These are phyloP conservation scores for Drosophila demipolita DNA, from an alignment of 2,888 invertebrate species.

Conservation along the genomic window DNA sequence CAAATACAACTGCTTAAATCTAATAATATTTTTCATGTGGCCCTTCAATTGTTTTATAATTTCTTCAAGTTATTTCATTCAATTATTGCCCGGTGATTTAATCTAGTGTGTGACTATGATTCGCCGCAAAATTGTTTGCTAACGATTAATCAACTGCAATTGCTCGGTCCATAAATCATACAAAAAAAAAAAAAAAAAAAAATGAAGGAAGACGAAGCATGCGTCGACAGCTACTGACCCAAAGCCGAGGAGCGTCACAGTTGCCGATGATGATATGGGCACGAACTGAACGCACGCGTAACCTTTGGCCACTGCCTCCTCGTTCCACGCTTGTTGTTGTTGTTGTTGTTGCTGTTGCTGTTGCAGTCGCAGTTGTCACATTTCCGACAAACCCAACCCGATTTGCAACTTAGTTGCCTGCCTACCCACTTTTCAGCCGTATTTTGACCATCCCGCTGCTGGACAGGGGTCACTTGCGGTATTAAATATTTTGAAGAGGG, in stretches of 20 bases:
- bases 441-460: conserved; percentile 57
- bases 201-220: conserved; percentile 8
- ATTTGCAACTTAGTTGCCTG: conserved; percentile 65
- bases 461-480: conserved; percentile 84
- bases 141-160: conserved; percentile 64
- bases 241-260: conserved; percentile 37
- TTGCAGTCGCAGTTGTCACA: conserved; percentile 48
- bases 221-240: conserved; percentile 74
- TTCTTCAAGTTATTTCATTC: neutral
- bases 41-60: conserved; percentile 1
- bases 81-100: conserved; percentile 1
- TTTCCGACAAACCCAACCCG: conserved; percentile 55
- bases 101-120: conserved; percentile 27
- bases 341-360: neutral
- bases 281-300: conserved; percentile 82
- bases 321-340: conserved; percentile 11
- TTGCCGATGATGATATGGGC: conserved; percentile 56
- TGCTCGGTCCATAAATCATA: conserved; percentile 64
- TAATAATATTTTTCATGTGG: neutral
- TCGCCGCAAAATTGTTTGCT: conserved; percentile 40
- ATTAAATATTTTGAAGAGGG: conserved; percentile 83
- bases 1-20: no score
- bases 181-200: conserved; percentile 7
- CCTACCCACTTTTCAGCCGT: conserved; percentile 45
- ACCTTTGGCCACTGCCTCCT: conserved; percentile 71